Evolutionary conservation across 2,113 vertebrate species (phyloP), one percentile per base, ranked within the genome.

Genomic region (Aix galericulata): DNA sequence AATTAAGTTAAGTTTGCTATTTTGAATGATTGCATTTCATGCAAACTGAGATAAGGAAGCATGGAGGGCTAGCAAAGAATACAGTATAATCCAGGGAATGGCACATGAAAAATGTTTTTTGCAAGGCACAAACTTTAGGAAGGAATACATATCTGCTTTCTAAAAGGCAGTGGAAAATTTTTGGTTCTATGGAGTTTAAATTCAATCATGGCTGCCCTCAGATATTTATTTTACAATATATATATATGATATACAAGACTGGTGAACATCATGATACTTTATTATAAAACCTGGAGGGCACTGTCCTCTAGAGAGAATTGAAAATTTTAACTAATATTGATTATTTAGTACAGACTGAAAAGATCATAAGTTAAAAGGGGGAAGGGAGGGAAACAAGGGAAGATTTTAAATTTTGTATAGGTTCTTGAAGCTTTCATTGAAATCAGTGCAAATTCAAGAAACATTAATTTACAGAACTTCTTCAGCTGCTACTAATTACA

Each of bases 1-100:
- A 98, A 98, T 98, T 98, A 98, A 98, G 82, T 91, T 96, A 95
- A 97, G 91, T 97, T 98, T 97, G 90, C 92, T 96, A 69, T 96
- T 97, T 98, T 97, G 97, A 97, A 96, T 94, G 96, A 97, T 85
- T 97, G 73, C 86, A 53, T 97, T 97, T 96, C 91, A 97, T 97
- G 95, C 92, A 96, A 95, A 96, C 97, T 81, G 88, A 97, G 96
- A 90, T 96, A 97, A 97, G 80, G 74, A 84, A 76, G 55, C 76
- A 92, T 17, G 69, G 81, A 95, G 82, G 56, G 46, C 74, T 88
- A 71, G 72, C 26, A 87, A 58, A 94, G 62, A 94, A 86, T 92
- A 77, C n/a, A 55, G n/a, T 15, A 22, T 77, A 90, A 95, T 95
- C 78, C 77, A 73, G 52, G 36, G 59, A 94, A 95, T 67, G 62